Evolutionary conservation across 2,888 invertebrate species (phyloP), one percentile per base, ranked within the genome.

Genomic region (Drosophila greeni): DNA sequence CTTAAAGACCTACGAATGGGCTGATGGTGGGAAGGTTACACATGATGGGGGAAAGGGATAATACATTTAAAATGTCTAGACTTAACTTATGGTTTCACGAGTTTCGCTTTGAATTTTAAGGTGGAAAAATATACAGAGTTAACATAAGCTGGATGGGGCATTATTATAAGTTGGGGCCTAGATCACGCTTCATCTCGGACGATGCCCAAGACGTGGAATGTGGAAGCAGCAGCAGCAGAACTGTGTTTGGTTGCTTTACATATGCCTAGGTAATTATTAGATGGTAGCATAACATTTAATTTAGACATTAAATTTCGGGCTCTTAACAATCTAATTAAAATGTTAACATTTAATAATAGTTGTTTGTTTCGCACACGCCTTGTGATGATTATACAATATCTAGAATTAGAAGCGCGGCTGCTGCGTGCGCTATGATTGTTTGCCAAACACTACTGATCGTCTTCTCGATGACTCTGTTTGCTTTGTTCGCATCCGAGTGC

Each of bases 271-370:
- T 47, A 31, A 31, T 43, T 20, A 48, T 60, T 55, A 67, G 61
- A 36, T 47, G 51, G 53, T 70, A 59, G 53, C 43, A 66, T 81
- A 77, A 81, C 75, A 70, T 77, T 82, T 70, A 84, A 79, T 81
- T 79, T 83, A 65, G 67, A 78, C 75, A 45, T 65, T 65, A 68
- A 82, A 70, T 71, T 73, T 83, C 56, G 67, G 60, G 47, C 47
- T 47, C 47, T 82, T 84, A 74, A 76, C 61, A 72, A 64, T 58
- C 68, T 84, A 82, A 65, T 75, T 84, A 79, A 79, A 81, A 83
- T 81, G 70, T 73, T 79, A 83, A 79, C 81, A 73, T 78, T 73
- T 76, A 72, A 67, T 70, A 73, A 74, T 73, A 71, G 64, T 49
- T 47, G 45, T 45, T 45, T 43, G 43, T 58, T 67, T 72, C 49